Conservation (phyloP, 92 coral and sea anemone genomes). For the Porites cylindrica region DNA sequence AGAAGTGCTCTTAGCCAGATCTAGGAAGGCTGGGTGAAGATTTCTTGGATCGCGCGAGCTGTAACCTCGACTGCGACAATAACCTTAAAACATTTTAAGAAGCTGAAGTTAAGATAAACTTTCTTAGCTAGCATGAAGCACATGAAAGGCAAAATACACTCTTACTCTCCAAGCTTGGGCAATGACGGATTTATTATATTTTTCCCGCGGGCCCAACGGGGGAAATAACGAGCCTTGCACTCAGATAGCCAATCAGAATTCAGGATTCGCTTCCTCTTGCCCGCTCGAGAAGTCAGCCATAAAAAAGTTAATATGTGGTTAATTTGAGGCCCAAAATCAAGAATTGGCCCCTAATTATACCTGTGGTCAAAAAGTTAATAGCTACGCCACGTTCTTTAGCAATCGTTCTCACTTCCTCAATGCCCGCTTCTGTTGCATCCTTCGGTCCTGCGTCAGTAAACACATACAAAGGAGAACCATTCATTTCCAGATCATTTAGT, state of each 20-base stretch:
- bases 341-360: slow-evolving; percentile 1
- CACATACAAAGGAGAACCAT: slow-evolving; percentile 95
- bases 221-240: too few relatives aligned
- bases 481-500: slow-evolving; percentile 52
- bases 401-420: slow-evolving; percentile 50
- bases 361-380: slow-evolving; percentile 84
- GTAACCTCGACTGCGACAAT: slow-evolving; percentile 11
- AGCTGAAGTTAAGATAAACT: too few relatives aligned
- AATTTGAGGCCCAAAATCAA: too few relatives aligned
- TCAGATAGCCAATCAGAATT: too few relatives aligned
- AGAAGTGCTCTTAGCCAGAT: slow-evolving; percentile 74
- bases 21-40: slow-evolving; percentile 61
- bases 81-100: neutral
- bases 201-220: too few relatives aligned
- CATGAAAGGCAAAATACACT: too few relatives aligned
- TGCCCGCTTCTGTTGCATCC: slow-evolving; percentile 72
- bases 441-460: slow-evolving; percentile 94
- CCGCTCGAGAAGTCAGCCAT: too few relatives aligned
- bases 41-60: neutral
- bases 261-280: too few relatives aligned
- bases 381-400: slow-evolving; percentile 63
- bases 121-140: neutral
- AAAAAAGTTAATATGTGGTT: too few relatives aligned
- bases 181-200: too few relatives aligned
- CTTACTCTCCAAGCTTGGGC: too few relatives aligned